phyloP scores from a whole-genome alignment of 1,140 invertebrate species.

The Cherax destructor region DNA sequence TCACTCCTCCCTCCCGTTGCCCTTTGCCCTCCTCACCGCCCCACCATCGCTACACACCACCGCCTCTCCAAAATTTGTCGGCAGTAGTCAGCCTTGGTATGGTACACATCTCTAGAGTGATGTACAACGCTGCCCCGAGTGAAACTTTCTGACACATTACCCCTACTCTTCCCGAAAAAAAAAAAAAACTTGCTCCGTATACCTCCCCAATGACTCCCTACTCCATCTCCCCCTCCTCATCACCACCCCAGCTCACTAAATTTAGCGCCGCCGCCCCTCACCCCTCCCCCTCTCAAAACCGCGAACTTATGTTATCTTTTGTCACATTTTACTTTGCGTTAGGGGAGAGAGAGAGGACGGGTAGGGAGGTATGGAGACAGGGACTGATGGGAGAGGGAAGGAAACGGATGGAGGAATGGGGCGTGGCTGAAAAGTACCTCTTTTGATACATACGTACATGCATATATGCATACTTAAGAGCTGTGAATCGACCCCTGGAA shows the following conservation, averaged over 20 bases:
- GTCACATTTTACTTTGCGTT: slow-evolving; percentile 55
- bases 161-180: not conserved
- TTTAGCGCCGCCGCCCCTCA: not conserved
- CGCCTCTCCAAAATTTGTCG: slow-evolving; percentile 12
- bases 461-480: too few species aligned
- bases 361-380: too few species aligned
- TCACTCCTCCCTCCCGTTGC: not conserved
- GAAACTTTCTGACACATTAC: not conserved
- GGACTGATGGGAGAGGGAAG: not conserved
- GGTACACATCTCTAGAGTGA: not conserved
- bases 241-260: not conserved
- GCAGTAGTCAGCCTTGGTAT: not conserved
- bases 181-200: too few species aligned
- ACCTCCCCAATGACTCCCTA: too few species aligned
- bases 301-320: slow-evolving; percentile 54
- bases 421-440: too few species aligned
- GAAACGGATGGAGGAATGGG: not conserved
- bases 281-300: slow-evolving; percentile 14
- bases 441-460: too few species aligned
- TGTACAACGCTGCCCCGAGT: slow-evolving; percentile 6
- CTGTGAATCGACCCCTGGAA: not conserved
- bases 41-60: not conserved
- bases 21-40: not conserved
- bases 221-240: too few species aligned
- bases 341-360: not conserved